phyloP scores from a whole-genome alignment of 1,140 invertebrate genomes.

The Aricia agestis region DNA sequence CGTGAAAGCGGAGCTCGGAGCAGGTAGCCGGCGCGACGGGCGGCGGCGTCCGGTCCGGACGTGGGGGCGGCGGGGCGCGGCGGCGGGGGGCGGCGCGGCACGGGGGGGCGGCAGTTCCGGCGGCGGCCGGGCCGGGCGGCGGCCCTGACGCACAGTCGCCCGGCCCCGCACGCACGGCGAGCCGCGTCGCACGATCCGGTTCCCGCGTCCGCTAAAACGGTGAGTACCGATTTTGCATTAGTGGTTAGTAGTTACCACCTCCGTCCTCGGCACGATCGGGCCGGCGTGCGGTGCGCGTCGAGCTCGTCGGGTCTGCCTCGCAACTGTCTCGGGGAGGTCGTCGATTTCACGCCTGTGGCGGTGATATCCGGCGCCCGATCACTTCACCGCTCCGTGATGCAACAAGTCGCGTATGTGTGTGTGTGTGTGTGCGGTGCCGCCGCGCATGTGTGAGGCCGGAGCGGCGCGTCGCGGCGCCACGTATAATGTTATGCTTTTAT shows the following conservation, averaged over 20 bases:
- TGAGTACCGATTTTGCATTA: background rate
- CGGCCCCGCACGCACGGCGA: background rate
- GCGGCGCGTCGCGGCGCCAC: background rate
- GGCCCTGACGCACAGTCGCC: background rate
- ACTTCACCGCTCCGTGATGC: background rate
- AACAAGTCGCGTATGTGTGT: background rate
- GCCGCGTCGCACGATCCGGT: slow-evolving; percentile 7
- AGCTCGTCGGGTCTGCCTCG: background rate
- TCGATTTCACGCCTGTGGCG: background rate
- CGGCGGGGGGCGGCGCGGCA: background rate
- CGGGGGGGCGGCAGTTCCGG: background rate
- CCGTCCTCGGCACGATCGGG: background rate
- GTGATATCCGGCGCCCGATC: background rate
- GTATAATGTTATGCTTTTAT: background rate
- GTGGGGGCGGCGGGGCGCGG: background rate
- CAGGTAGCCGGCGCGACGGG: slow-evolving; percentile 7
- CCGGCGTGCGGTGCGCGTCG: background rate
- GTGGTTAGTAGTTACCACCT: background rate
- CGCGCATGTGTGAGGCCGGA: background rate
- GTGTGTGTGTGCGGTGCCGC: background rate
- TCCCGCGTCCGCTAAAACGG: slow-evolving; percentile 1
- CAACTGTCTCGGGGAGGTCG: background rate
- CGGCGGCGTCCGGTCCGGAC: slow-evolving; percentile 1
- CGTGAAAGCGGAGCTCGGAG: slow-evolving; percentile 12
- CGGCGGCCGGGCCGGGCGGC: slow-evolving; percentile 9